Percentiles rank a stretch among this genome's conserved stretches.
phyloP scores from a whole-genome alignment of 2,797 vertebrate species.

The Lagodon rhomboides region DNA sequence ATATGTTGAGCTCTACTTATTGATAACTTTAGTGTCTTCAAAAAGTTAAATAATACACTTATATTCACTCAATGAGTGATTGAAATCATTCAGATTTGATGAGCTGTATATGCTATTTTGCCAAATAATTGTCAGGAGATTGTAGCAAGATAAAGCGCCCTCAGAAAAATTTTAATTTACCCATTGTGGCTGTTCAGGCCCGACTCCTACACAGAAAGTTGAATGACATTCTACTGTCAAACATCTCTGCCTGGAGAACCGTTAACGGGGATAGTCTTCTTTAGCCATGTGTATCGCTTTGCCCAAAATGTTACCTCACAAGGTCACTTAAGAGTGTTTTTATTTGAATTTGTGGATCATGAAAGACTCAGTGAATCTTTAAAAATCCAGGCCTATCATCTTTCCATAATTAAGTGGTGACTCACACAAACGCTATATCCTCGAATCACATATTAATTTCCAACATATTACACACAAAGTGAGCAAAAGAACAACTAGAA shows the following conservation, averaged over 20 bases:
- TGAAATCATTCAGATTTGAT: not conserved
- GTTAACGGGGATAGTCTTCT: not conserved
- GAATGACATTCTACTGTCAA: too few relatives aligned
- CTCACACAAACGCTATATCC: not conserved
- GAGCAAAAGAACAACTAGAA: not conserved
- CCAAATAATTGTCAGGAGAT: too few relatives aligned
- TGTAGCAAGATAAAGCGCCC: too few relatives aligned
- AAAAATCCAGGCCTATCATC: not conserved
- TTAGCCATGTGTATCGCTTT: not conserved
- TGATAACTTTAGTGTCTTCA: not conserved
- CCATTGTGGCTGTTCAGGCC: too few relatives aligned
- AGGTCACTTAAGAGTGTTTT: not conserved
- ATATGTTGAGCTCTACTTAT: not conserved
- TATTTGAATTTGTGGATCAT: not conserved
- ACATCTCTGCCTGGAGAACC: too few relatives aligned
- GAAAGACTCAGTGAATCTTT: not conserved
- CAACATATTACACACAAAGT: not conserved
- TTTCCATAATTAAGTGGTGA: not conserved
- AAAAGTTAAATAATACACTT: too few relatives aligned
- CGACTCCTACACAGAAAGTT: too few relatives aligned
- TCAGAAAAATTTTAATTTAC: too few relatives aligned
- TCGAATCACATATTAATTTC: conserved; percentile 16
- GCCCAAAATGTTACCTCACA: not conserved
- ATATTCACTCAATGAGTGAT: not conserved
- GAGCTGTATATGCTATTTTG: not conserved